Percentiles rank a stretch among this genome's conserved stretches.
Conservation (phyloP, 2,888 invertebrate species). For the Tuta absoluta region DNA sequence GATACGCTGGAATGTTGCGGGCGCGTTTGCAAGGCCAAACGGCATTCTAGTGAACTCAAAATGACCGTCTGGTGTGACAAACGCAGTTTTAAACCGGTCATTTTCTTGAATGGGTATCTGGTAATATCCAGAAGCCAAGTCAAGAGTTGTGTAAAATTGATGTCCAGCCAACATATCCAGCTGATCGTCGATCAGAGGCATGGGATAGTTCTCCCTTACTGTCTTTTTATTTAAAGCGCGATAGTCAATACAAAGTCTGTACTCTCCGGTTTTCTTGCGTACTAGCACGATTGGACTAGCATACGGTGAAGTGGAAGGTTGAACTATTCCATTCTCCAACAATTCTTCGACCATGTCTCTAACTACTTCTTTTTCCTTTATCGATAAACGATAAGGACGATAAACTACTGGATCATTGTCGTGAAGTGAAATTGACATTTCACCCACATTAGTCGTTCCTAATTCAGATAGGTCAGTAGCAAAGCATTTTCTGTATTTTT, state of each 20-base stretch:
- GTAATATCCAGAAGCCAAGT: not conserved
- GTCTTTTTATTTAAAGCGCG: not conserved
- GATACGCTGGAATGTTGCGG: slow-evolving; percentile 2
- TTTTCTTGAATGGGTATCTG: not conserved
- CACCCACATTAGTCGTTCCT: slow-evolving; percentile 27
- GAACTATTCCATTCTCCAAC: not conserved
- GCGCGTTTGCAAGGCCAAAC: not conserved
- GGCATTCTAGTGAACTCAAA: not conserved
- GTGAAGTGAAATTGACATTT: not conserved
- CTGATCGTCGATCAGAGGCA: not conserved
- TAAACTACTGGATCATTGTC: not conserved
- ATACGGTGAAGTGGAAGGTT: not conserved
- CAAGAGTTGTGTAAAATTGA: not conserved
- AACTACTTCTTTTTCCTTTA: slow-evolving; percentile 21
- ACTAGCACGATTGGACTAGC: slow-evolving; percentile 9
- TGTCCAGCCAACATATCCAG: not conserved
- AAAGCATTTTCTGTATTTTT: not conserved
- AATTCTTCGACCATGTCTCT: not conserved
- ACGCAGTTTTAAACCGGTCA: not conserved
- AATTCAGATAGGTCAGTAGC: slow-evolving; percentile 28
- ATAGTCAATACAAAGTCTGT: not conserved
- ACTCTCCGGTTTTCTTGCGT: not conserved
- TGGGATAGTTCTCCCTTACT: not conserved
- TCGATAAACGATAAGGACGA: slow-evolving; percentile 25
- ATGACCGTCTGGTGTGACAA: not conserved